Base-by-base conservation (phyloP, 2,888 invertebrate species). In the Melieria crassipennis region DNA sequence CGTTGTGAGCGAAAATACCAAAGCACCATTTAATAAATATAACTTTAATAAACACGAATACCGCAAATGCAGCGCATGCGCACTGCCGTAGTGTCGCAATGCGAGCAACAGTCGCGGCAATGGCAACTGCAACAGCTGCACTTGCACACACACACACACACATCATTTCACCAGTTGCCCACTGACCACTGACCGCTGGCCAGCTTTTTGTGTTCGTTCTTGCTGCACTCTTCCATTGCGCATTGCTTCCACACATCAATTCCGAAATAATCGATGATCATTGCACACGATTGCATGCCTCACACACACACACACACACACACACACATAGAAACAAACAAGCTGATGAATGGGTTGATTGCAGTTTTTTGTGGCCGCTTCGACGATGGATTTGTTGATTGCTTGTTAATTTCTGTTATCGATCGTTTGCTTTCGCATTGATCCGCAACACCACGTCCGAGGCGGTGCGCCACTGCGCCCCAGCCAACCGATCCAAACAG, bases 331-430 rank as follows among this genome's bases (percentile, higher is more conserved):
- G 6, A 57, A n/a, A 5, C 7, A 10, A 50, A 50, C 42, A 7
- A 30, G 43, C 30, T 9, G 48, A 50, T 57, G 56, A 45, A 30
- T 50, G 60, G 13, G 10, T 11, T 10, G 58, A 50, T 6, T 55
- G 7, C 16, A 30, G 56, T 57, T 10, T 50, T 61, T 71, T 69
- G 67, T 47, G 70, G 69, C 75, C 62, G 47, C 69, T 48, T 75
- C 64, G 50, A 30, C 52, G 48, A 42, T 81, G 81, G 82, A 83
- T 81, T 83, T 83, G 82, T 81, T 83, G 81, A 81, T 82, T 78
- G 83, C 76, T 78, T 78, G 79, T 81, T 81, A 81, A 81, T 83
- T 83, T 83, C 79, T 74, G 81, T 83, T 81, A 82, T 81, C 81
- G 79, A 83, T 81, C 79, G 73, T 62, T 67, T 64, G 55, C 42